These are phyloP conservation scores for Charanyca ferruginea DNA, from an alignment of 2,888 invertebrate species.

Conservation along the genomic window DNA sequence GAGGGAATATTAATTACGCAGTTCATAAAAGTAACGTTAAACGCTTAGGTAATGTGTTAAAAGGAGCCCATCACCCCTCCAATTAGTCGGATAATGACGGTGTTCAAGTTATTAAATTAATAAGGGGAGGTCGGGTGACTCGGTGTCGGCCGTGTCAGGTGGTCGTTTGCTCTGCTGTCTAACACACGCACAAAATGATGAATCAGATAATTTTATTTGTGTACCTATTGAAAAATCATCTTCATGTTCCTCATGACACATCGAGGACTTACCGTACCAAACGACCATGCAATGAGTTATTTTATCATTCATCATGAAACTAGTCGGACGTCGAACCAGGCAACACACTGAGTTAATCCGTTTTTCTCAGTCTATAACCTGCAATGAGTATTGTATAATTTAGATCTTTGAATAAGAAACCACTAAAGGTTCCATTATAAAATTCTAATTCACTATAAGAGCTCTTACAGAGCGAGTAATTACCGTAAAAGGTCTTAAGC, in stretches of 20 bases:
- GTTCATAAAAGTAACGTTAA: conserved; percentile 88
- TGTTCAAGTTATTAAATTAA: conserved; percentile 91
- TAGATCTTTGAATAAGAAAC: conserved; percentile 78
- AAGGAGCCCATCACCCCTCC: conserved; percentile 88
- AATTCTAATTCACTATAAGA: conserved; percentile 85
- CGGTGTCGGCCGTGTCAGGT: conserved; percentile 78
- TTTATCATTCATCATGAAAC: too few relatives aligned
- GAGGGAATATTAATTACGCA: conserved; percentile 84
- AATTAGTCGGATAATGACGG: conserved; percentile 89
- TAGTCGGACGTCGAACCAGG: too few relatives aligned
- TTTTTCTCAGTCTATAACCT: too few relatives aligned
- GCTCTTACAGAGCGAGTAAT: conserved; percentile 82
- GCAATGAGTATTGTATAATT: conserved; percentile 31
- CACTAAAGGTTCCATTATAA: conserved; percentile 86
- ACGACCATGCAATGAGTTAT: too few relatives aligned
- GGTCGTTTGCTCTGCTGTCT: conserved; percentile 52
- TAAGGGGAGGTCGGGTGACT: conserved; percentile 84
- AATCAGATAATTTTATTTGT: conserved; percentile 7
- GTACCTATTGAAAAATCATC: conserved; percentile 13
- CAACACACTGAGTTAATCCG: too few relatives aligned
- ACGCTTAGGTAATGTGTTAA: conserved; percentile 87
- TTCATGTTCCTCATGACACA: too few relatives aligned
- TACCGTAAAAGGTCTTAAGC: conserved; percentile 90
- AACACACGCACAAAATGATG: conserved; percentile 30
- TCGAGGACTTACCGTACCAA: too few relatives aligned